Base-by-base conservation (phyloP, 2,888 invertebrate genomes). In the Tiliacea aurago region DNA sequence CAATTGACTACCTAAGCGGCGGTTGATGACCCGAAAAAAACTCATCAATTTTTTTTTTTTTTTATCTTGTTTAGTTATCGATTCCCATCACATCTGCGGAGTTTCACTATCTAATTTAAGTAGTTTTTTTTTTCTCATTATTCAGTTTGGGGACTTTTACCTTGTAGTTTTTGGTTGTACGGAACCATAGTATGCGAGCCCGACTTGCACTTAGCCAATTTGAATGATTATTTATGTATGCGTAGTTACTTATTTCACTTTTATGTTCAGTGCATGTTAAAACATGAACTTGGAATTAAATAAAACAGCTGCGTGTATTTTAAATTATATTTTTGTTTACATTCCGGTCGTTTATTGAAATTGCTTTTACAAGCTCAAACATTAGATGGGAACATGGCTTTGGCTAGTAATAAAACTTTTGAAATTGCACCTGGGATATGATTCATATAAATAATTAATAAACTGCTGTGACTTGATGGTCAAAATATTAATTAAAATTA, bases 221-320 rank as follows among this genome's bases (percentile, higher is more conserved):
- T n/a, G 11, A 76, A 82, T 76, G 56, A n/a, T n/a, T n/a, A n/a
- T 68, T 78, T 62, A 56, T 70, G 56, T 76, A 62, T 76, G 72
- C 73, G 59, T 47, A 53, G 28, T 64, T 59, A 70, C 72, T 73
- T 66, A 70, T 80, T 78, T 86, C 61, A 63, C 23, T 64, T 74
- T 71, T 84, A 84, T 73, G 62, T 84, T 66, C 47, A 64, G 20
- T 78, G 28, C 28, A 28, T 28, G 28, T 49, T 10, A 70, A 28
- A 28, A 78, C 74, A 73, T 78, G 79, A 75, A 72, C 62, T 62
- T 43, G 68, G 49, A 73, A 73, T 83, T 70, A 56, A 78, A 70
- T 67, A 49, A 65, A 73, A 56, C 80, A 83, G 79, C 59, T 78
- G 74, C 74, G 7, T 70, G 73, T 70, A 11, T 66, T 70, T 58